Base-by-base conservation (phyloP, 2,797 vertebrate genomes). In the Molossus alvarezi region DNA sequence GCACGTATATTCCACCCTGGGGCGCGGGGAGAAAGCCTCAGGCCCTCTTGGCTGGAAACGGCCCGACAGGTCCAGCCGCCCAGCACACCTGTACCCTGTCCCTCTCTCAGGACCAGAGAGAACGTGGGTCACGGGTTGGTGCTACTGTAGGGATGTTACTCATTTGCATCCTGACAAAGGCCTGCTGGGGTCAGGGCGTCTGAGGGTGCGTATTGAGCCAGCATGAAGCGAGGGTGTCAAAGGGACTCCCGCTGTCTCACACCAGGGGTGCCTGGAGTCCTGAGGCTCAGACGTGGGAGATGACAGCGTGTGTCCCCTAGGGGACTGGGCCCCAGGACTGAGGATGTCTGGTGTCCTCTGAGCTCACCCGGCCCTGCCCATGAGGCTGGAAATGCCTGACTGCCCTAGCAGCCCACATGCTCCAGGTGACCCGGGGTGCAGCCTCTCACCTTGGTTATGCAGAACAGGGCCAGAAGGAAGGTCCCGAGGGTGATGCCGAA, bases 1-100 rank as follows among this genome's bases (percentile, higher is more conserved):
- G 98, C 57, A 99, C 98, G 3, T 99, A 99, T 95, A 99, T 99
- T 79, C 99, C 99, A 96, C 99, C 99, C 99, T 99, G 84, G 65
- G 86, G 57, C 21, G 4, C 71, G 92, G 75, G 91, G 29, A 80
- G 79, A 73, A 58, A 69, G 60, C 23, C 73, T 75, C 55, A 91
- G 79, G 64, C n/a, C 71, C 9, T 18, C 29, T 17, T 6, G 48
- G 60, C 82, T 51, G 33, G 60, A 55, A 13, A 9, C 1, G n/a
- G 37, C 41, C 48, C 0, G 0, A 33, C 67, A 13, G 5, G 2
- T 4, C 12, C 9, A 4, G 41, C 64, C 18, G 2, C 73, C 21
- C 10, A 0, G 9, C 12, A 6, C 4, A 12, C 77, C 55, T 53
- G 7, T 10, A 8, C 60, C 51, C 37, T 2, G n/a, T 10, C 72